Conservation (phyloP, 2,888 invertebrate genomes). For the Pollenia angustigena region DNA sequence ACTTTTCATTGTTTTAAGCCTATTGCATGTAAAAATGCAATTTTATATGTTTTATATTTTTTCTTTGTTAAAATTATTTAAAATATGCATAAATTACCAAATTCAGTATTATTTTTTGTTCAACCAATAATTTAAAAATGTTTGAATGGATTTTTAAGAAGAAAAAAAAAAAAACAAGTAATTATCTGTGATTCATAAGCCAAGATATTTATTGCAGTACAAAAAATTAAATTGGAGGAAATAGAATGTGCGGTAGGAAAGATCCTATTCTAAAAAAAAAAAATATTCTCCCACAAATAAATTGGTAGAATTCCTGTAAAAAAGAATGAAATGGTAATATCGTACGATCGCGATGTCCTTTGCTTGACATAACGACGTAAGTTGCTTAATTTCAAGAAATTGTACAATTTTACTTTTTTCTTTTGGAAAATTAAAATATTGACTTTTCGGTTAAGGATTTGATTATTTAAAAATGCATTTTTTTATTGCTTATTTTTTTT, state of each 20-base stretch:
- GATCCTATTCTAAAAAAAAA: no score
- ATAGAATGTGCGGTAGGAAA: not conserved
- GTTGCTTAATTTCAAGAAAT: no score
- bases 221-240: not conserved
- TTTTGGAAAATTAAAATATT: no score
- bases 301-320: no score
- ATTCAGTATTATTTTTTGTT: slow-evolving; percentile 25
- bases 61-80: slow-evolving; percentile 16
- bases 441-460: no score
- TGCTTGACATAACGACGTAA: no score
- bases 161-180: slow-evolving; percentile 13
- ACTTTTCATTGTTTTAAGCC: slow-evolving; percentile 43
- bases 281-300: no score
- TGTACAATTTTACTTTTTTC: no score
- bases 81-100: slow-evolving; percentile 64
- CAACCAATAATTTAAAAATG: slow-evolving; percentile 48
- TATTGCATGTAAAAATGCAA: slow-evolving; percentile 75
- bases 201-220: slow-evolving; percentile 20
- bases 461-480: no score
- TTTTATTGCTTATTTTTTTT: no score
- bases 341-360: no score
- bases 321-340: no score
- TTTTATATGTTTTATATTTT: slow-evolving; percentile 55
- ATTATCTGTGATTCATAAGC: slow-evolving; percentile 64
- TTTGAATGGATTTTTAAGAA: slow-evolving; percentile 34